Evolutionary conservation across 2,888 invertebrate genomes (phyloP), one percentile per base, ranked within the genome.

Genomic region (Agonopterix heracliana): DNA sequence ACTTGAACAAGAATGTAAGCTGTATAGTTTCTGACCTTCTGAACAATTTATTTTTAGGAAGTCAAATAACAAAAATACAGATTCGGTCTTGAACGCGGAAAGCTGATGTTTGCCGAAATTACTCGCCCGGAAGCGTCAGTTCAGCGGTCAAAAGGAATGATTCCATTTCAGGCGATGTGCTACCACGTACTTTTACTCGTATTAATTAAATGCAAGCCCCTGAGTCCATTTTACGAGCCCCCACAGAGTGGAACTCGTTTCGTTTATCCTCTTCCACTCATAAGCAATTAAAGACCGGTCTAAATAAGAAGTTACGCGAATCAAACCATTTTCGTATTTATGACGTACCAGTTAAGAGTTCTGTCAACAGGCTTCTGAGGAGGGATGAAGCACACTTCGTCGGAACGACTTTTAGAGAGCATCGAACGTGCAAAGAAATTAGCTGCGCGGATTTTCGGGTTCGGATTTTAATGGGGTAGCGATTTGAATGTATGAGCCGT

Each of bases 161-260:
- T 77, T 82, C 66, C 73, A 82, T 81, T 79, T 66, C 73, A 61
- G 57, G 66, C 69, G 74, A 78, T 77, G 78, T 76, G 74, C 77
- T 74, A 70, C 70, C 81, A 81, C 80, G 80, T 84, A 78, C 73
- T 71, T 76, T 64, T 72, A 75, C 71, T 75, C 72, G 82, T 81
- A 85, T 84, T 86, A 85, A 86, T 86, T 86, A 84, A 83, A 84
- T 84, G 83, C 85, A 84, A 82, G 80, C 82, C 79, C 74, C 79
- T 63, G 81, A 84, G 81, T 81, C 81, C 84, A 80, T 81, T 86
- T 85, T 83, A 85, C 77, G 84, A 81, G 74, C 61, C 73, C 71
- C 76, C 63, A 61, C 65, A 77, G 78, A 81, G 82, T 76, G 71
- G 77, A 81, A 73, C 81, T 82, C 81, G 80, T 85, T 83, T 70